Conservation (phyloP, 2,113 vertebrate species). For the Hippocampus mohnikei region DNA sequence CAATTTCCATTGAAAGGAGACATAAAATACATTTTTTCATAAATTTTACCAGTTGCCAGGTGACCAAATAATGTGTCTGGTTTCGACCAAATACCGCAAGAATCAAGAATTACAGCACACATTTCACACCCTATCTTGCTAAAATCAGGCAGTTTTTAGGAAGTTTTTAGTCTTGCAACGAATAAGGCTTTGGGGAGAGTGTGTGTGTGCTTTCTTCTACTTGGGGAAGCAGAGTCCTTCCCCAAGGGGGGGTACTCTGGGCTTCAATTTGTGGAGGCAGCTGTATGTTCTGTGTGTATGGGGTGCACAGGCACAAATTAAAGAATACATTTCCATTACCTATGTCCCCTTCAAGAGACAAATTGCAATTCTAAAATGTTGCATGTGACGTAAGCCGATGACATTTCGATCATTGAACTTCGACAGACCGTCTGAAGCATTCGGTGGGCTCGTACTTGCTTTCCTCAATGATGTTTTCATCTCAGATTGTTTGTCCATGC, state of each 20-base stretch:
- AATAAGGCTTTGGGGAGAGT: no score
- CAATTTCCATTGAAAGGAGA: neutral
- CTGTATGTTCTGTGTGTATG: no score
- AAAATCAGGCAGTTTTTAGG: neutral
- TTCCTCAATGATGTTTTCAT: slow-evolving; percentile 25
- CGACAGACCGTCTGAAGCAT: slow-evolving; percentile 50
- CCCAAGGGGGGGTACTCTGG: no score
- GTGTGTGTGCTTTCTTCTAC: no score
- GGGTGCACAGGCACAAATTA: no score
- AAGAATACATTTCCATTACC: no score
- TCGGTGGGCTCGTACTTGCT: slow-evolving; percentile 31
- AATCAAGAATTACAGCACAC: neutral
- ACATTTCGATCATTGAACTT: slow-evolving; percentile 28
- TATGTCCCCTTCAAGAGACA: neutral
- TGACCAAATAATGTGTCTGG: neutral
- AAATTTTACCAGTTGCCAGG: no score
- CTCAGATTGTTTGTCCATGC: slow-evolving; percentile 33
- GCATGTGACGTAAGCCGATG: slow-evolving; percentile 40
- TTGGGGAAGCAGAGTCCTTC: no score
- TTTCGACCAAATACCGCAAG: neutral
- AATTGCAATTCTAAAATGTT: slow-evolving; percentile 34
- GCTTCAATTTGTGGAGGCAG: no score
- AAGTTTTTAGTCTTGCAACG: no score
- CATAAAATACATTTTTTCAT: neutral
- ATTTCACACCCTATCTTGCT: neutral